A percentile compares a stretch with the other conserved stretches of the same genome.
These are phyloP conservation scores for Temnothorax ravouxi DNA, from an alignment of 2,888 invertebrate genomes.

Conservation along the genomic window DNA sequence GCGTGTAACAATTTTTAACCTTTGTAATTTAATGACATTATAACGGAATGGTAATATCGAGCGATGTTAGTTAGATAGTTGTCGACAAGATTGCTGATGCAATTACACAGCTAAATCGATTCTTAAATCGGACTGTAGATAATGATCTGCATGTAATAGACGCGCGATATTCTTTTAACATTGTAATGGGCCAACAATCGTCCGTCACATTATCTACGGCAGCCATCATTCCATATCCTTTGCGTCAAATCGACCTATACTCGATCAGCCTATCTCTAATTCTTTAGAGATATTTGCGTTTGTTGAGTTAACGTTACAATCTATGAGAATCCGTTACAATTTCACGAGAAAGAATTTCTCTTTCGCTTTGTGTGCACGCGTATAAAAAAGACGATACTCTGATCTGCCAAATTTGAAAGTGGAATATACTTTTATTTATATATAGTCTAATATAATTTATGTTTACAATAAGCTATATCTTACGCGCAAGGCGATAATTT, in stretches of 20 bases:
- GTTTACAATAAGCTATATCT: background rate
- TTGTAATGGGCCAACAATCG: conserved; percentile 62
- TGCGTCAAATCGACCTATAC: background rate
- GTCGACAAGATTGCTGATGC: conserved; percentile 70
- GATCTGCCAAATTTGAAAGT: background rate
- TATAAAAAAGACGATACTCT: background rate
- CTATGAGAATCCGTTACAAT: background rate
- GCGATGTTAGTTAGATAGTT: conserved; percentile 47
- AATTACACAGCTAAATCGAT: conserved; percentile 74
- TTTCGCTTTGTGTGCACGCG: background rate
- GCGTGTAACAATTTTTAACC: background rate
- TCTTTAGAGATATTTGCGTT: background rate
- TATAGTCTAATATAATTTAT: background rate
- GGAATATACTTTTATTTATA: background rate
- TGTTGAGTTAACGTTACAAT: background rate
- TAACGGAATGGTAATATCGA: conserved; percentile 58
- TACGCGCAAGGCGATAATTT: background rate
- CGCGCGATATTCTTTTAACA: conserved; percentile 65
- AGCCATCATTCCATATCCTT: conserved; percentile 15
- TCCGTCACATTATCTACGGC: conserved; percentile 57
- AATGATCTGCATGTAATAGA: conserved; percentile 69
- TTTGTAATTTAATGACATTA: conserved; percentile 49
- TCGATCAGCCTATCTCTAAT: conserved; percentile 1
- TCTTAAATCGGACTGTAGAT: conserved; percentile 65
- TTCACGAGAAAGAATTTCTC: background rate